These are phyloP conservation scores for Mechanitis mazaeus DNA, from an alignment of 2,888 invertebrate species.

Conservation along the genomic window DNA sequence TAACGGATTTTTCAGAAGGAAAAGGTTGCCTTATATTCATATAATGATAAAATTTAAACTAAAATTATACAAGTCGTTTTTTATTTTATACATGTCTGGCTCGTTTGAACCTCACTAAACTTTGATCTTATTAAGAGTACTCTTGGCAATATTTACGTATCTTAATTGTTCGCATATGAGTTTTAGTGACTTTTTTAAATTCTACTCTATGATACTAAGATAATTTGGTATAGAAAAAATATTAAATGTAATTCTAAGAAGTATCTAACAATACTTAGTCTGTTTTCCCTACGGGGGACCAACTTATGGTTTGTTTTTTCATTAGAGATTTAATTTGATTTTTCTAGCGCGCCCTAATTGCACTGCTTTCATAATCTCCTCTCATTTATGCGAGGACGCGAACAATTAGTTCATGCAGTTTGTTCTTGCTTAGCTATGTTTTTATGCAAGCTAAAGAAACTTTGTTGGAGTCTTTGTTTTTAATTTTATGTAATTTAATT, in stretches of 20 bases:
- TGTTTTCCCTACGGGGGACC: slow-evolving; percentile 40
- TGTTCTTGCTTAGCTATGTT: slow-evolving; percentile 33
- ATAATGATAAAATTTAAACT: too few relatives aligned
- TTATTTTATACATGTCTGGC: too few relatives aligned
- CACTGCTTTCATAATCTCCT: slow-evolving; percentile 58
- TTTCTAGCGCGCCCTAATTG: slow-evolving; percentile 72
- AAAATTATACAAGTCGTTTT: too few relatives aligned
- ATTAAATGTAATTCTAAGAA: background rate
- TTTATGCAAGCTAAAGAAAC: slow-evolving; percentile 22
- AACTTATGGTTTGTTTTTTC: slow-evolving; percentile 62
- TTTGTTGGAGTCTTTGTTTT: background rate
- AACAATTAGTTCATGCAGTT: slow-evolving; percentile 50
- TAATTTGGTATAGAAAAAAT: too few relatives aligned
- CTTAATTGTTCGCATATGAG: too few relatives aligned
- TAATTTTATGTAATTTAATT: background rate
- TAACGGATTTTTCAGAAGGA: too few relatives aligned
- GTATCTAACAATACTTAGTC: slow-evolving; percentile 33
- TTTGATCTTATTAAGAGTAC: too few relatives aligned
- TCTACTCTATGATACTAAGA: too few relatives aligned
- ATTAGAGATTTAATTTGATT: slow-evolving; percentile 71
- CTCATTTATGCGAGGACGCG: slow-evolving; percentile 50
- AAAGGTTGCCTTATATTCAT: too few relatives aligned
- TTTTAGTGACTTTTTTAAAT: too few relatives aligned
- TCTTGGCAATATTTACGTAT: too few relatives aligned
- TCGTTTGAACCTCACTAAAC: too few relatives aligned